Percentiles rank a stretch among this genome's conserved stretches.
phyloP scores from a whole-genome alignment of 2,113 vertebrate genomes.

The Myiagra hebetior region DNA sequence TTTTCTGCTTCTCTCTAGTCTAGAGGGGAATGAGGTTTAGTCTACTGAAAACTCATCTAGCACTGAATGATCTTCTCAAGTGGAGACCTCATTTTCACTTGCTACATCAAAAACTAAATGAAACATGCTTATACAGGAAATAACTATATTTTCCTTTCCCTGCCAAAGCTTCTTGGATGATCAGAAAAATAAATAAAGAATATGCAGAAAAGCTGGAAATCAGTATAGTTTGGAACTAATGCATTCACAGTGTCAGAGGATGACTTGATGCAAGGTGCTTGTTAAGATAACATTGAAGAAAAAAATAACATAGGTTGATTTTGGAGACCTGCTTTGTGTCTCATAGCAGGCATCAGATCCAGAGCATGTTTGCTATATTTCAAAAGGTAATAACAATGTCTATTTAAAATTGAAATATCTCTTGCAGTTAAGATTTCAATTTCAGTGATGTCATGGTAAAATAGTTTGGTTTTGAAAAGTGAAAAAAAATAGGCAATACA shows the following conservation, averaged over 20 bases:
- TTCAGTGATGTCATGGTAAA: background rate
- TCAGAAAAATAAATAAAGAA: background rate
- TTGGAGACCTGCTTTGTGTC: background rate
- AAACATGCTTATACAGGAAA: background rate
- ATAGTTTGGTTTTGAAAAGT: background rate
- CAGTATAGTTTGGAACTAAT: background rate
- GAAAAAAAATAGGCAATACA: background rate
- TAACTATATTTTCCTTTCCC: background rate
- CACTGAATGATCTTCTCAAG: background rate
- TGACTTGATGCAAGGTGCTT: background rate
- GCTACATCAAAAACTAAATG: slow-evolving; percentile 12
- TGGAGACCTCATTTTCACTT: background rate
- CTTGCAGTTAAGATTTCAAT: background rate
- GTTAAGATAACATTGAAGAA: background rate
- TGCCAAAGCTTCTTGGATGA: background rate
- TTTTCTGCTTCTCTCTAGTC: background rate
- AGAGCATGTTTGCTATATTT: background rate
- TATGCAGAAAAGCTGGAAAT: background rate
- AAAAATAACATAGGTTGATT: background rate
- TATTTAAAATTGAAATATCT: background rate
- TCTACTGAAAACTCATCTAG: background rate
- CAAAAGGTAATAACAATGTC: background rate
- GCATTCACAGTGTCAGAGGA: background rate
- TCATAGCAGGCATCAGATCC: background rate
- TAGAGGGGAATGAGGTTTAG: background rate